Evolutionary conservation across 1,140 invertebrate genomes (phyloP), one percentile per base, ranked within the genome.

Genomic region (Diuraphis noxia): DNA sequence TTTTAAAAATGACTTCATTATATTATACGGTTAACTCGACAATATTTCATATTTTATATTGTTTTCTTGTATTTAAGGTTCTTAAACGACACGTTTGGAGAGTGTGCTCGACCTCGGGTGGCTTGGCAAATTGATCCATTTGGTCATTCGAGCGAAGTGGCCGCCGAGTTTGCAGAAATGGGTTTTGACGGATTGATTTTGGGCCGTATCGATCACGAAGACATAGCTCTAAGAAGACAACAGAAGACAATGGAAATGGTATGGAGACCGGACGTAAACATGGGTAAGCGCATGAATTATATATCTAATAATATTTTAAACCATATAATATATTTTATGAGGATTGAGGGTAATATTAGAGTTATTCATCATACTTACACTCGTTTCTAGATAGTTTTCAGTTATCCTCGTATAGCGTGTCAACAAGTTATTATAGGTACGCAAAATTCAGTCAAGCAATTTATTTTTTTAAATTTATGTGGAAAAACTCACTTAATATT

Each of bases 91-190:
- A 97, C 96, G 0, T 98, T 99, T 93, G 98, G 98, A 1, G 94
- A 95, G 25, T 98, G 98, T 93, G 97, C 95, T 0, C 94, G 96
- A 25, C 98, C 98, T 0, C 95, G 95, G 43, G 95, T 98, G 21
- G 97, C 96, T 7, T 99, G 98, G 98, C 98, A 99, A 94, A 98
- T 99, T 84, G 98, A 98, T 94, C 97, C 98, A 0, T 99, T 98
- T 93, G 98, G 98, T 0, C 98, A 99, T 93, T 98, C 97, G 0
- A 94, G 97, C 41, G 98, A 98, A 94, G 96, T 97, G 94, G 97
- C 98, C 0, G 97, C 97, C 0, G 94, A 98, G 2, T 97, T 98
- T 93, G 96, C 97, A 0, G 96, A 96, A 88, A 95, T 97, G 94
- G 97, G 96, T 3, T 99, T 96, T 93, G 97, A 98, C 94, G 98